These are phyloP conservation scores for Callithrix jacchus DNA, from an alignment of 2,113 vertebrate genomes.

Conservation along the genomic window DNA sequence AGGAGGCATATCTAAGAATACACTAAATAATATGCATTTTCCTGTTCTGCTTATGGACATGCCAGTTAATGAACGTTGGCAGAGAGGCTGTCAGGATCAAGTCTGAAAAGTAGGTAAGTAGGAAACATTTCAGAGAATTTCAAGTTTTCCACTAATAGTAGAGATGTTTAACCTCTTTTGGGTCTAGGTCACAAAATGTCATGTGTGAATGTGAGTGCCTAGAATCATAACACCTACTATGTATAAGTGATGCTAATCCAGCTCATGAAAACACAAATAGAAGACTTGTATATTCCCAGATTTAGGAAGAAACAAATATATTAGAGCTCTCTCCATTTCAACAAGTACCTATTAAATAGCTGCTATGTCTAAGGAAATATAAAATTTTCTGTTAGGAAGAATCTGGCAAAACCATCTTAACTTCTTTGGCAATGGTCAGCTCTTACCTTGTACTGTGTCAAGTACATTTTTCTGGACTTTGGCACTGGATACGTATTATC, in stretches of 20 bases:
- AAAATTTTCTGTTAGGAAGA: not conserved
- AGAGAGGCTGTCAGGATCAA: not conserved
- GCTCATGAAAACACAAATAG: not conserved
- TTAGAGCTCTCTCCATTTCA: not conserved
- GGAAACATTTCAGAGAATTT: not conserved
- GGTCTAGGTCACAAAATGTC: not conserved
- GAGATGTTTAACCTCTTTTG: not conserved
- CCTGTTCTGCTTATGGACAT: not conserved
- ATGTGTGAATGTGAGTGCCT: not conserved
- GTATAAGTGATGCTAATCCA: not conserved
- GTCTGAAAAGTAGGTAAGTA: not conserved
- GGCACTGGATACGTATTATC: not conserved
- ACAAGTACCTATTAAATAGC: not conserved
- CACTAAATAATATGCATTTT: not conserved
- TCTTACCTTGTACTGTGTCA: not conserved
- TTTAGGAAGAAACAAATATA: not conserved
- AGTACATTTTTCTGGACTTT: not conserved
- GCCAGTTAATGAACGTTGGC: not conserved
- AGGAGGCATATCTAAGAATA: not conserved
- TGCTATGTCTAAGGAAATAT: not conserved
- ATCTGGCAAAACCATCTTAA: not conserved
- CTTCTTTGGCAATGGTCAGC: not conserved
- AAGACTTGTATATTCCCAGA: not conserved
- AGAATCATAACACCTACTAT: not conserved
- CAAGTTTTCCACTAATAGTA: not conserved